These are phyloP conservation scores for Drosophila dunni DNA, from an alignment of 1,140 invertebrate genomes.

Conservation along the genomic window DNA sequence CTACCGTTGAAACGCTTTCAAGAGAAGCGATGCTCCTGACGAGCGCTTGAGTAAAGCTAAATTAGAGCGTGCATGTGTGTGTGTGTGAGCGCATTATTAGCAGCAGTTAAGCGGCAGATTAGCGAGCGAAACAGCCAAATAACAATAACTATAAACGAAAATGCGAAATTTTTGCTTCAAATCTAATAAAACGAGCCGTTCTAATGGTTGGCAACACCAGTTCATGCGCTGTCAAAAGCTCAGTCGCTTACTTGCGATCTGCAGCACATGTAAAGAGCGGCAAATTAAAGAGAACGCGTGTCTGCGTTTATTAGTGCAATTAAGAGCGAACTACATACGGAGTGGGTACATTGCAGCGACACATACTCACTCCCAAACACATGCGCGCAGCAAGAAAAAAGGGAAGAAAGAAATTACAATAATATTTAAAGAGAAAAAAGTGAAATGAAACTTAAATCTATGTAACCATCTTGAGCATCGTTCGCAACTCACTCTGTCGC, in stretches of 20 bases:
- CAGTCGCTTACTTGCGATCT: neutral
- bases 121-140: slow-evolving; percentile 28
- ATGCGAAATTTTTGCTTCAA: slow-evolving; percentile 55
- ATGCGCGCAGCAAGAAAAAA: slow-evolving; percentile 5
- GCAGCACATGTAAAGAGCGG: neutral
- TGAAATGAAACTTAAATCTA: slow-evolving; percentile 59
- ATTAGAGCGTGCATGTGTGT: neutral
- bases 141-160: slow-evolving; percentile 49
- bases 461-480: slow-evolving; percentile 23
- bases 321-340: slow-evolving; percentile 40
- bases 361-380: neutral
- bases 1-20: slow-evolving; percentile 24
- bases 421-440: slow-evolving; percentile 47
- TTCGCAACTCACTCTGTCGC: slow-evolving; percentile 1
- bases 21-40: slow-evolving; percentile 5
- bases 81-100: neutral
- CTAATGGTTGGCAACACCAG: neutral
- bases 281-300: slow-evolving; percentile 8
- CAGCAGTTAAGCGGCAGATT: slow-evolving; percentile 42
- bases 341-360: neutral
- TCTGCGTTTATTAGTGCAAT: slow-evolving; percentile 38
- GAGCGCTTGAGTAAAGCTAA: neutral
- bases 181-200: slow-evolving; percentile 22
- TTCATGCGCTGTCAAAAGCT: neutral
- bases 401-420: slow-evolving; percentile 34